These are phyloP conservation scores for Erebia epiphron DNA, from an alignment of 2,888 invertebrate species.

Conservation along the genomic window DNA sequence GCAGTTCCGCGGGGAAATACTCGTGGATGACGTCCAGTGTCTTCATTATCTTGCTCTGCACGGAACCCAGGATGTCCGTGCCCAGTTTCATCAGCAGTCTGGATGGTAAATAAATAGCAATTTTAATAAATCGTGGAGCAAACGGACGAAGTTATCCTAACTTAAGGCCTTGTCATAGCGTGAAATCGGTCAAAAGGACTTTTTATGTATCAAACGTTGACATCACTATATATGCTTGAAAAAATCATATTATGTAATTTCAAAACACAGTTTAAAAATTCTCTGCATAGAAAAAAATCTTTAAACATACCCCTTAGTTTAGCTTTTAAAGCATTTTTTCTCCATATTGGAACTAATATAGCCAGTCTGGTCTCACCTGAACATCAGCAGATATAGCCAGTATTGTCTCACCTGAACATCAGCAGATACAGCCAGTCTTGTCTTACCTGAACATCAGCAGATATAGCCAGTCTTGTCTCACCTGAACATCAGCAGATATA, in stretches of 20 bases:
- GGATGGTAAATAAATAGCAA: background rate
- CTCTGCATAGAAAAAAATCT: too few relatives aligned
- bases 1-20: constrained; percentile 86
- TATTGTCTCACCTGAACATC: constrained; percentile 84
- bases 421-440: constrained; percentile 93
- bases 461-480: constrained; percentile 94
- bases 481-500: constrained; percentile 94
- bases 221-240: too few relatives aligned
- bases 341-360: too few relatives aligned
- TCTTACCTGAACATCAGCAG: constrained; percentile 90
- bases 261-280: too few relatives aligned
- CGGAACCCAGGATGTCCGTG: constrained; percentile 94
- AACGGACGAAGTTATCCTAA: background rate
- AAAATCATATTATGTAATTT: too few relatives aligned
- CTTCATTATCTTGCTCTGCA: constrained; percentile 94
- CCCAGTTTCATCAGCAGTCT: constrained; percentile 93
- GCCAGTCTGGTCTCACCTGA: too few relatives aligned
- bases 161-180: too few relatives aligned
- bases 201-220: too few relatives aligned
- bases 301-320: too few relatives aligned
- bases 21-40: constrained; percentile 90
- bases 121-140: background rate
- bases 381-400: background rate
- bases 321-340: too few relatives aligned
- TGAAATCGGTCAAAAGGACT: too few relatives aligned